These are phyloP conservation scores for Merodon equestris DNA, from an alignment of 2,888 invertebrate genomes.

Conservation along the genomic window DNA sequence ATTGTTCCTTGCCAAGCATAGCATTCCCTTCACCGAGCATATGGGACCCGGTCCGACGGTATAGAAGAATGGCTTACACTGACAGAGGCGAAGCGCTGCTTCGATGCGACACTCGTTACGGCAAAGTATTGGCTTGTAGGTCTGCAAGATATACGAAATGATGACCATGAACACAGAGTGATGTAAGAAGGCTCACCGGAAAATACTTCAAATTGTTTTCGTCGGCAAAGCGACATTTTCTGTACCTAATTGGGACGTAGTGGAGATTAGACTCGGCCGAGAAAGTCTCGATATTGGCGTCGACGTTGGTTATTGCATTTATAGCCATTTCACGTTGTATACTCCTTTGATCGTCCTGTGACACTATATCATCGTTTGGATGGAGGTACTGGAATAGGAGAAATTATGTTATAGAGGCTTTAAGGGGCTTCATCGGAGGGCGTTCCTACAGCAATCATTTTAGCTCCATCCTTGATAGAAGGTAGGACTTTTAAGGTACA, in stretches of 20 bases:
- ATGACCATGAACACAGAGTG: too few relatives aligned
- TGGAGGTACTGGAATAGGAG: conserved; percentile 72
- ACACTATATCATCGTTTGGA: conserved; percentile 72
- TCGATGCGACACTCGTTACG: conserved; percentile 76
- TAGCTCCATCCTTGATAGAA: conserved; percentile 1
- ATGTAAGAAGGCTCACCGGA: conserved; percentile 64
- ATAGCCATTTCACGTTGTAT: conserved; percentile 64
- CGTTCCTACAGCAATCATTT: conserved; percentile 22
- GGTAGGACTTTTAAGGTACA: conserved; percentile 67
- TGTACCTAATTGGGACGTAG: conserved; percentile 73
- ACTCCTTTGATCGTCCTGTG: conserved; percentile 71
- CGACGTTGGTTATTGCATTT: conserved; percentile 70
- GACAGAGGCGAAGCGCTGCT: conserved; percentile 73
- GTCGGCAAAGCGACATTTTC: conserved; percentile 75
- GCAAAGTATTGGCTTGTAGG: conserved; percentile 74
- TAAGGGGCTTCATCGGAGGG: too few relatives aligned
- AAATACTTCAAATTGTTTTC: conserved; percentile 75
- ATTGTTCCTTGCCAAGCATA: conserved; percentile 72
- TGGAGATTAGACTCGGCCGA: conserved; percentile 73
- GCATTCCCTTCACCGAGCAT: conserved; percentile 73
- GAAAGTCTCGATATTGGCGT: conserved; percentile 13
- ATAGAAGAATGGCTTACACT: conserved; percentile 77
- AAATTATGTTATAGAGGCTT: too few relatives aligned
- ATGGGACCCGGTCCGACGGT: conserved; percentile 71
- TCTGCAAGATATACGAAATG: conserved; percentile 64